A percentile compares a stretch with the other conserved stretches of the same genome.
Conservation (phyloP, 2,888 invertebrate genomes). For the Rhamnusium bicolor region DNA sequence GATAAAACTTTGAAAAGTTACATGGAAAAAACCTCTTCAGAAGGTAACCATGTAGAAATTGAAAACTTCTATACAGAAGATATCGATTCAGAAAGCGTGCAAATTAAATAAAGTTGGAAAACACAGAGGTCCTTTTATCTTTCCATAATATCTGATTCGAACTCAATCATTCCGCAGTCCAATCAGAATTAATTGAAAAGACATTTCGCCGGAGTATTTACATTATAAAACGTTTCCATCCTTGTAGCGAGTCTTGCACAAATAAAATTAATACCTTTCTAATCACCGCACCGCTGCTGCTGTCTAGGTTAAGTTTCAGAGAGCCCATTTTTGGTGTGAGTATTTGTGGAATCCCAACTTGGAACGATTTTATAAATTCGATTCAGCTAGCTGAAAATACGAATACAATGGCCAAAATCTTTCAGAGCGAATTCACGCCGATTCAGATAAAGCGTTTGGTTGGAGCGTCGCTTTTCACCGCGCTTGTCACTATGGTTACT, state of each 20-base stretch:
- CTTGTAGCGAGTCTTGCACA: conserved; percentile 7
- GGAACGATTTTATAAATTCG: neutral
- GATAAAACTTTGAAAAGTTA: conserved; percentile 6
- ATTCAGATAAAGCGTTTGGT: neutral
- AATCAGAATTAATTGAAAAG: conserved; percentile 30
- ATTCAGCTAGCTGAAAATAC: neutral
- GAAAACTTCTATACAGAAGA: conserved; percentile 1
- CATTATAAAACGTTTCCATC: conserved; percentile 24
- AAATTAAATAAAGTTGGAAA: conserved; percentile 33
- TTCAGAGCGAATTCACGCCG: neutral
- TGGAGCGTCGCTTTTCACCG: conserved; percentile 4
- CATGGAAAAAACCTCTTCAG: neutral
- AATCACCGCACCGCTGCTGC: too few relatives aligned
- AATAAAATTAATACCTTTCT: conserved; percentile 19
- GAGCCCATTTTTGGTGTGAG: neutral
- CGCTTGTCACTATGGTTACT: conserved; percentile 9
- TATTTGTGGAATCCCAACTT: neutral
- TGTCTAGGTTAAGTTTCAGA: conserved; percentile 5
- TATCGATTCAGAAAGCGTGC: conserved; percentile 24
- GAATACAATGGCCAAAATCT: neutral
- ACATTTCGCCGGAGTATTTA: conserved; percentile 28
- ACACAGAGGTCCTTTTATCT: conserved; percentile 31
- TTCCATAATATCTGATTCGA: conserved; percentile 22
- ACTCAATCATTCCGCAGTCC: conserved; percentile 18
- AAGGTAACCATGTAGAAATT: conserved; percentile 17